A percentile compares a stretch with the other conserved stretches of the same genome.
Evolutionary conservation across 2,888 invertebrate species (phyloP).

Genomic region (Spialia ferax): DNA sequence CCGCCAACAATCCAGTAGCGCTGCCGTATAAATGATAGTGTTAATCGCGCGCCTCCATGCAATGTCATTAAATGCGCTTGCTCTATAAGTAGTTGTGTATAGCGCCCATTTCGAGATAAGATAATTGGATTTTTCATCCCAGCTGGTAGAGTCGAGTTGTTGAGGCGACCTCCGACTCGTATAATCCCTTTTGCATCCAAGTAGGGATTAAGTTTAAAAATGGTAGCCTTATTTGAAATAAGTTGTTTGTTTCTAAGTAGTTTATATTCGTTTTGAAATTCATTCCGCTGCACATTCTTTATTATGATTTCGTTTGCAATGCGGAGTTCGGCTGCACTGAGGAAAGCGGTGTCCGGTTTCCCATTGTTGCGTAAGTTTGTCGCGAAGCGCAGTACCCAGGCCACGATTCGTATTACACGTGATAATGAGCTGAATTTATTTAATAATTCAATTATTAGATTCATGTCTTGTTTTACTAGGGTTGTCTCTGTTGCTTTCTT

Average conservation of each 20-base stretch:
- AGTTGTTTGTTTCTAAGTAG: neutral
- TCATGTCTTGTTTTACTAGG: neutral
- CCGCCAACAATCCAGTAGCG: neutral
- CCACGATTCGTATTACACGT: neutral
- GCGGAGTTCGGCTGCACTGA: too few species aligned
- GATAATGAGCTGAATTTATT: neutral
- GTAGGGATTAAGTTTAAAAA: neutral
- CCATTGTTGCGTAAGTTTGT: neutral
- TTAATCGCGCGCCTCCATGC: neutral
- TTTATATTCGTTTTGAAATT: too few species aligned
- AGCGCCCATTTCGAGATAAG: neutral
- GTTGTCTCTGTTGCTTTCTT: neutral
- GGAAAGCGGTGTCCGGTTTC: neutral
- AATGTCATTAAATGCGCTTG: neutral
- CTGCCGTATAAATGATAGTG: neutral
- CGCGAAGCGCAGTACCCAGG: neutral
- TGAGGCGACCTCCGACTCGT: neutral
- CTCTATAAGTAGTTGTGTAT: neutral
- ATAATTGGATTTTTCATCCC: neutral
- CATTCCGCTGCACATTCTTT: too few species aligned
- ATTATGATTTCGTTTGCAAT: too few species aligned
- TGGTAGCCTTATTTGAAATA: neutral
- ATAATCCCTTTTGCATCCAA: neutral
- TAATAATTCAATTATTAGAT: neutral
- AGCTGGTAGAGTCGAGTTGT: neutral